phyloP scores from a whole-genome alignment of 2,797 vertebrate genomes.

The Natrix natrix region DNA sequence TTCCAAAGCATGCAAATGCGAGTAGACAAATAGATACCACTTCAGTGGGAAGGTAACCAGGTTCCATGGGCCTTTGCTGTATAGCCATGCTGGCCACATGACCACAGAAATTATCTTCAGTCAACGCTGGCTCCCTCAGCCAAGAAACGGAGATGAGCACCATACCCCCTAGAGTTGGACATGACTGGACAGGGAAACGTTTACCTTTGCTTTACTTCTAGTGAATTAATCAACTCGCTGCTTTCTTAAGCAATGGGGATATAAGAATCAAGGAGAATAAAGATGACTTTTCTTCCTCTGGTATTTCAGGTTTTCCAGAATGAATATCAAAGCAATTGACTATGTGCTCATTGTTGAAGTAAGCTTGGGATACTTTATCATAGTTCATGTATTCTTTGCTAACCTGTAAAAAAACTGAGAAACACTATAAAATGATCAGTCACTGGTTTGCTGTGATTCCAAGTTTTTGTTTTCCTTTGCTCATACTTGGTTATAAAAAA shows the following conservation, averaged over 20 bases:
- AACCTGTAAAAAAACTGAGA: no score
- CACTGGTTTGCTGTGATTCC: not conserved
- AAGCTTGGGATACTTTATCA: not conserved
- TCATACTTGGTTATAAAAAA: not conserved
- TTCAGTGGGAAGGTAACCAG: not conserved
- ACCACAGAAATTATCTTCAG: not conserved
- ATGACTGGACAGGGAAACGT: not conserved
- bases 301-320: not conserved
- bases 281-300: not conserved
- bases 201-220: not conserved
- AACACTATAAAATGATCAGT: not conserved
- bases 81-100: not conserved
- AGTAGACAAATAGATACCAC: not conserved
- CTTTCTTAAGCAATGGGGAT: not conserved
- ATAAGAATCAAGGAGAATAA: not conserved
- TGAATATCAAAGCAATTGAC: not conserved
- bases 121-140: not conserved
- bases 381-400: not conserved
- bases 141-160: not conserved
- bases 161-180: not conserved
- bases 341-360: not conserved
- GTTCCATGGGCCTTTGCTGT: not conserved
- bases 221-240: not conserved
- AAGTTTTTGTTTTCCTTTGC: not conserved
- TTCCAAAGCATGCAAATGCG: not conserved